Base-by-base conservation (phyloP, 1,140 invertebrate genomes). In the Drosophila melanica region DNA sequence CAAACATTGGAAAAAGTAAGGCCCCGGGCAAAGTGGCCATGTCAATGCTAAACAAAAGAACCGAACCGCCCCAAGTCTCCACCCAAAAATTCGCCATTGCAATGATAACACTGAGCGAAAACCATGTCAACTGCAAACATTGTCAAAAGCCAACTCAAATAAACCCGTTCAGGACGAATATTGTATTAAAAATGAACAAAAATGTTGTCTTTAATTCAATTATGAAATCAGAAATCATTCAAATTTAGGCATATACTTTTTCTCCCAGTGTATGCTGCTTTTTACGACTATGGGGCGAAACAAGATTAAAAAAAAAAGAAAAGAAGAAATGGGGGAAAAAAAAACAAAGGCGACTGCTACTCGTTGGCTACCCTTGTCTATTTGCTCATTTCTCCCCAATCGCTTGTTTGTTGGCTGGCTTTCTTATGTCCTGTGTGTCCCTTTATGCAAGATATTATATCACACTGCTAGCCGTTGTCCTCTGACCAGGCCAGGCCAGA, bases 21-120 rank as follows among this genome's bases (percentile, higher is more conserved):
- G 74, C 87, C 78, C 67, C 71, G 72, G 81, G 87, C 87, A 80
- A 87, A 90, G 87, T 90, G 87, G 81, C 87, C 87, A 90, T 90
- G 87, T 90, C 86, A 90, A 87, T 87, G 87, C 77, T 75, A 81
- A 90, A 90, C 87, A 90, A 90, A 90, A 90, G 87, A 77, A 53
- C 69, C 69, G 64, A 64, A 60, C 69, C 64, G 60, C 58, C 59
- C 59, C 35, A 59, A 33, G 14, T 30, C 45, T 20, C 39, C 67
- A 44, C 23, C 59, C 54, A 47, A 59, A 68, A 45, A 71, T 42
- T 33, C 45, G 42, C 70, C 53, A 65, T 54, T 74, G 60, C 66
- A 41, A 60, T 67, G 76, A 63, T 64, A 78, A 67, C 78, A 76
- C 84, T 77, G 6, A 10, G 33, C 33, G 33, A 35, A 35, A 35